phyloP scores from a whole-genome alignment of 2,888 invertebrate genomes.

The Dicranocentrus wangi region DNA sequence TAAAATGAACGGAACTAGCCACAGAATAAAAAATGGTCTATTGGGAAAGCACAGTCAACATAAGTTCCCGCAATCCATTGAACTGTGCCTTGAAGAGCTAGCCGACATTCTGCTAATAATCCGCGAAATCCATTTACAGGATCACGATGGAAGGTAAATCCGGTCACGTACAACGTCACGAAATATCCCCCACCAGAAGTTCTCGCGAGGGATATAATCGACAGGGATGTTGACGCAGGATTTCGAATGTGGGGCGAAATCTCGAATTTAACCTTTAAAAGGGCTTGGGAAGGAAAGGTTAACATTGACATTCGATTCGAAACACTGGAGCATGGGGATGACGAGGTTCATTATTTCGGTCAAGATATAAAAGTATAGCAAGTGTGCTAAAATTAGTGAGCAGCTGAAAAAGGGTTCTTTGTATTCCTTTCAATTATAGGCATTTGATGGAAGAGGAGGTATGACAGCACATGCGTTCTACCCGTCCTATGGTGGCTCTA shows the following conservation, averaged over 20 bases:
- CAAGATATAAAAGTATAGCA: too few species aligned
- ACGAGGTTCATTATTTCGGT: constrained; percentile 32
- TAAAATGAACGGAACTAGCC: too few species aligned
- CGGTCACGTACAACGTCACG: constrained; percentile 90
- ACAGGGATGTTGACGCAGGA: constrained; percentile 84
- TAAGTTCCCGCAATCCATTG: too few species aligned
- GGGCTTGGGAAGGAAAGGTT: constrained; percentile 76
- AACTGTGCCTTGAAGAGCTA: too few species aligned
- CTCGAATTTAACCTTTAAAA: constrained; percentile 85
- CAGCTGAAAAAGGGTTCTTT: too few species aligned
- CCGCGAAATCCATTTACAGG: too few species aligned
- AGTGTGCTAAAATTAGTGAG: too few species aligned
- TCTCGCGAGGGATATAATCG: constrained; percentile 81
- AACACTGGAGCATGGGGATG: constrained; percentile 90
- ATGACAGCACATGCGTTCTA: constrained; percentile 83
- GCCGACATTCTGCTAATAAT: constrained; percentile 11
- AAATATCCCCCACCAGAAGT: constrained; percentile 87
- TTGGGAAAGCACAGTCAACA: too few species aligned
- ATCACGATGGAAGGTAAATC: constrained; percentile 94
- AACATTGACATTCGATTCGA: constrained; percentile 88
- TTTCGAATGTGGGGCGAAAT: constrained; percentile 91
- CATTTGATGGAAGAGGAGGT: constrained; percentile 95
- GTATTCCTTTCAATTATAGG: constrained; percentile 81
- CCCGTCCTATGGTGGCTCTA: constrained; percentile 97
- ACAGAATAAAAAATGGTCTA: too few species aligned